These are phyloP conservation scores for Macaria notata DNA, from an alignment of 2,888 invertebrate genomes.

Conservation along the genomic window DNA sequence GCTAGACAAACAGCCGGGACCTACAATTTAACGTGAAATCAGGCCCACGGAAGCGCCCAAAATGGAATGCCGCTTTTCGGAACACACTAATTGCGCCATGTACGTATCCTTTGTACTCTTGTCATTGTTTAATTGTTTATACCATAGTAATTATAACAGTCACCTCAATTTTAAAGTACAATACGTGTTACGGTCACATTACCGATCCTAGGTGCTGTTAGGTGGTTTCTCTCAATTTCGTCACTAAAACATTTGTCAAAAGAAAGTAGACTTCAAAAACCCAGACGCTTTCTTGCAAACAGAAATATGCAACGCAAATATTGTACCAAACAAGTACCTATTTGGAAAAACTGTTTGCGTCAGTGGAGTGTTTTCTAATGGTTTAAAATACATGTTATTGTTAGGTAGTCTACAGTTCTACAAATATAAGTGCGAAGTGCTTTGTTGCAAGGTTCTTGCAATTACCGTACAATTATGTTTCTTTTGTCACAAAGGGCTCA, in stretches of 20 bases:
- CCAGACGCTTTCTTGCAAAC: conserved; percentile 35
- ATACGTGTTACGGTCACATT: background rate
- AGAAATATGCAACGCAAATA: conserved; percentile 27
- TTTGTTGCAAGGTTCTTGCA: background rate
- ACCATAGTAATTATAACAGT: too few relatives aligned
- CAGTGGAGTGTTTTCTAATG: conserved; percentile 21
- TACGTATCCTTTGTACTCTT: too few relatives aligned
- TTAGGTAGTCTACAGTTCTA: background rate
- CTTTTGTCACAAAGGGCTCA: too few relatives aligned
- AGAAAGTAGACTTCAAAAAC: conserved; percentile 46
- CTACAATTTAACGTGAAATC: too few relatives aligned
- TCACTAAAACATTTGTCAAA: conserved; percentile 47
- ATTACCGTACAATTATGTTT: background rate
- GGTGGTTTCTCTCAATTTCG: conserved; percentile 39
- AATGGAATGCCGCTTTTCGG: too few relatives aligned
- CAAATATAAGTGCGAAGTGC: background rate
- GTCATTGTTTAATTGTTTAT: too few relatives aligned
- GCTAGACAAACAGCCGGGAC: too few relatives aligned
- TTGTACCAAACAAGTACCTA: conserved; percentile 7
- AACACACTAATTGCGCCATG: too few relatives aligned
- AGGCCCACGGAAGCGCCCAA: too few relatives aligned
- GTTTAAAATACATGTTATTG: conserved; percentile 1
- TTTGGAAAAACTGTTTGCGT: conserved; percentile 8
- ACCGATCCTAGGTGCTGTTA: conserved; percentile 13
- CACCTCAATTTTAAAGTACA: too few relatives aligned